Percentiles rank a stretch among this genome's conserved stretches.
phyloP scores from a whole-genome alignment of 2,113 vertebrate species.

The Ariopsis seemanni region DNA sequence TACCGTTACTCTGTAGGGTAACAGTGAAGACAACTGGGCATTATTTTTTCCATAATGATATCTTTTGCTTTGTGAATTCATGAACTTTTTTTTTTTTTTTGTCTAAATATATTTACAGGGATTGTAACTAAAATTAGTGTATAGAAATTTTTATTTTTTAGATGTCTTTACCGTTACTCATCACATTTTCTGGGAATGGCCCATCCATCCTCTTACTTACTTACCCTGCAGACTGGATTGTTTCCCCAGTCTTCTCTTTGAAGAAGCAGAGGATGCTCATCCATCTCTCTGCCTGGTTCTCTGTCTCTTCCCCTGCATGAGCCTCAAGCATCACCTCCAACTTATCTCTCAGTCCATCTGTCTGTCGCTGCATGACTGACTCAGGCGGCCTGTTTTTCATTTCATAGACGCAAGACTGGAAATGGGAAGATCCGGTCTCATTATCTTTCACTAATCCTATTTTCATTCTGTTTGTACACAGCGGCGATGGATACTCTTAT shows the following conservation, averaged over 20 bases:
- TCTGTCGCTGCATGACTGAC: neutral
- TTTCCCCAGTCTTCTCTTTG: constrained; percentile 60
- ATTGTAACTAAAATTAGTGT: too few relatives aligned
- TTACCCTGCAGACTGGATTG: neutral
- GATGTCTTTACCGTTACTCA: too few relatives aligned
- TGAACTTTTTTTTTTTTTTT: too few relatives aligned
- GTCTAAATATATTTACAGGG: too few relatives aligned
- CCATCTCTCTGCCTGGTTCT: neutral
- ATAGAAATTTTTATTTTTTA: too few relatives aligned
- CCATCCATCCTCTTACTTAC: neutral
- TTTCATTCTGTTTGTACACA: constrained; percentile 51
- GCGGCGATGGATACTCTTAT: constrained; percentile 86
- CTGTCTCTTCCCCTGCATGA: neutral
- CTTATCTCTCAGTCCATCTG: constrained; percentile 63
- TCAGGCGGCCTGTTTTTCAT: constrained; percentile 63
- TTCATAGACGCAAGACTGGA: constrained; percentile 58
- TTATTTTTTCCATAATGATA: too few relatives aligned
- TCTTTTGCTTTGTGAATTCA: too few relatives aligned
- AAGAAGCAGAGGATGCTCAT: constrained; percentile 61
- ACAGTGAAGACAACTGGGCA: too few relatives aligned
- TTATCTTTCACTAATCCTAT: neutral
- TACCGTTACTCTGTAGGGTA: too few relatives aligned
- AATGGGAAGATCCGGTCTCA: constrained; percentile 18
- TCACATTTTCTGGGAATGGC: neutral
- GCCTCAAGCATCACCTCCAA: neutral